phyloP scores from a whole-genome alignment of 1,140 invertebrate genomes.

The Teleopsis dalmanni region DNA sequence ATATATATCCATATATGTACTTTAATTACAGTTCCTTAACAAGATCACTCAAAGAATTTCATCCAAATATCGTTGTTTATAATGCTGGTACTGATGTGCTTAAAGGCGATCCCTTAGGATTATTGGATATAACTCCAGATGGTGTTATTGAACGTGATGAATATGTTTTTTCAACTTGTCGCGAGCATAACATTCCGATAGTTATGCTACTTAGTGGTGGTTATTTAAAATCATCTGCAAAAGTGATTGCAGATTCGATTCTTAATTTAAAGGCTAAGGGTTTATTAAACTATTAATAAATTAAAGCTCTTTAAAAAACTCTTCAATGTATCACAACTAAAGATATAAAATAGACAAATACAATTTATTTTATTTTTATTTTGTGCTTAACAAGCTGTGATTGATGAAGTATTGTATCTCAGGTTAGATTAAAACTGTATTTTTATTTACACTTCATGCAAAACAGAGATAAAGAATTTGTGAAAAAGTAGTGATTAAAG shows the following conservation, averaged over 20 bases:
- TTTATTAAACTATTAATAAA: conserved; percentile 12
- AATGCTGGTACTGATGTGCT: conserved; percentile 85
- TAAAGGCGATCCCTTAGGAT: conserved; percentile 67
- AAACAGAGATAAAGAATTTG: too few species aligned
- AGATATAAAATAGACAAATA: too few species aligned
- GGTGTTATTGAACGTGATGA: conserved; percentile 77
- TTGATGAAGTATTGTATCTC: too few species aligned
- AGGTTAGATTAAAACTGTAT: too few species aligned
- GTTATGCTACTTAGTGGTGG: conserved; percentile 86
- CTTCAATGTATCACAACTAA: too few species aligned
- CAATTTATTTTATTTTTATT: too few species aligned
- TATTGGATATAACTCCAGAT: conserved; percentile 57
- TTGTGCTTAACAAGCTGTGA: too few species aligned
- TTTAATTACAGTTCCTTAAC: conserved; percentile 2
- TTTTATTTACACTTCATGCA: too few species aligned
- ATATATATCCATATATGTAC: not conserved
- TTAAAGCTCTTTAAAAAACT: too few species aligned
- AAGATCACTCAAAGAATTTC: conserved; percentile 52
- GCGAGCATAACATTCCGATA: conserved; percentile 61
- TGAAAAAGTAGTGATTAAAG: too few species aligned
- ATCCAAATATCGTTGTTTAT: conserved; percentile 73
- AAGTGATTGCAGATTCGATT: conserved; percentile 75
- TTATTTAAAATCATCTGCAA: conserved; percentile 66
- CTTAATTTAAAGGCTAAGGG: conserved; percentile 55
- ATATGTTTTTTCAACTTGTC: conserved; percentile 68